Conservation (phyloP, 2,888 invertebrate genomes). For the Mimachlamys varia region DNA sequence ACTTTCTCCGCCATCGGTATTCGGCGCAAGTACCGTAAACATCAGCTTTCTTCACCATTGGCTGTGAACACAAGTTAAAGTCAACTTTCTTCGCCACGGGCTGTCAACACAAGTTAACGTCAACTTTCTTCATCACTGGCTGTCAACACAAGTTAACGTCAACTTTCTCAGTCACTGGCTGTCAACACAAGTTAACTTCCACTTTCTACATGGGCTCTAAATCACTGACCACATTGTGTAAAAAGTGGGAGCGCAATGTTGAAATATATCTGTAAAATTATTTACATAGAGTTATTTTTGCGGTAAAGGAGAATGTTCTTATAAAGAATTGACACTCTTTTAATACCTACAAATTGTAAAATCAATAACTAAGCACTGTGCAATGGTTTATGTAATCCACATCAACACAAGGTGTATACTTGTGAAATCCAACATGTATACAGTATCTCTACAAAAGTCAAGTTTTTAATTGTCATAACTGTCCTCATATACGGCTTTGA, state of each 20-base stretch:
- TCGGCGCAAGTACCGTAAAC: no score
- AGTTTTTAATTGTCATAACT: neutral
- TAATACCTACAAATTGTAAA: neutral
- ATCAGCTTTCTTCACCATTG: no score
- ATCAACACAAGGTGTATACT: neutral
- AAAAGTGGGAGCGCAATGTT: neutral
- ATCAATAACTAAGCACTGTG: no score
- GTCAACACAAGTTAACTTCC: conserved; percentile 76
- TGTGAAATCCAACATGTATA: no score
- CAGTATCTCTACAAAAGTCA: no score
- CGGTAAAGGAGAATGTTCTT: neutral
- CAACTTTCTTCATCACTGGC: no score
- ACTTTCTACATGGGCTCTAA: neutral
- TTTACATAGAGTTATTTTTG: neutral
- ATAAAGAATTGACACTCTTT: neutral
- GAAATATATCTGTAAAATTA: neutral
- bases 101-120: conserved; percentile 80
- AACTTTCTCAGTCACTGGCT: no score
- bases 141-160: conserved; percentile 79
- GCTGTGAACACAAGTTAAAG: no score
- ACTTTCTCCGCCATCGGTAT: no score
- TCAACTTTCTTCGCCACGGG: conserved; percentile 93
- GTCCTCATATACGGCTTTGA: no score
- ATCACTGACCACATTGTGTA: neutral
- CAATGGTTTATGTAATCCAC: neutral